phyloP scores from a whole-genome alignment of 1,140 invertebrate species.

The Harlomillsia oculata region DNA sequence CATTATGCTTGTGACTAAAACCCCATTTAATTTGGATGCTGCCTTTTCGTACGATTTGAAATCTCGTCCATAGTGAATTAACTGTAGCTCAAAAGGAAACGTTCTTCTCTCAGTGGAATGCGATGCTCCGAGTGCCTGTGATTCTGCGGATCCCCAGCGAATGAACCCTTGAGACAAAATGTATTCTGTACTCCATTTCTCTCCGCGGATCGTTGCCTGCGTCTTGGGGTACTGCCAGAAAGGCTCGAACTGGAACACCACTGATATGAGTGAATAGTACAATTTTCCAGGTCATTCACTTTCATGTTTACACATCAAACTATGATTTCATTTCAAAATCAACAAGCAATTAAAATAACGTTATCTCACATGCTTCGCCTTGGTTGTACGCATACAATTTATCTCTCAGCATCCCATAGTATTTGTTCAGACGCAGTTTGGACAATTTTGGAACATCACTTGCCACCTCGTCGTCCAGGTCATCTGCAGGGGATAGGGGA shows the following conservation, averaged over 20 bases:
- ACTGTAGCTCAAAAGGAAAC: neutral
- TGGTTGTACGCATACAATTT: constrained; percentile 8
- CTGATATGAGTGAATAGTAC: neutral
- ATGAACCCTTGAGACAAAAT: neutral
- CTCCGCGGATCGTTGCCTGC: constrained; percentile 7
- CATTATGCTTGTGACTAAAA: neutral
- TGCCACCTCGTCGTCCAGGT: too few relatives aligned
- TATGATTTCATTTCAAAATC: too few relatives aligned
- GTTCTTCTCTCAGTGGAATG: neutral
- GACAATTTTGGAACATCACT: too few relatives aligned
- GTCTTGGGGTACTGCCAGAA: neutral
- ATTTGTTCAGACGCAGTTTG: constrained; percentile 7
- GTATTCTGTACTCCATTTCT: constrained; percentile 9
- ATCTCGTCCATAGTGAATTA: constrained; percentile 8
- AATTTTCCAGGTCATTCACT: too few relatives aligned
- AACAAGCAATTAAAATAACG: too few relatives aligned
- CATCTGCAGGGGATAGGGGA: too few relatives aligned
- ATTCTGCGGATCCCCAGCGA: neutral
- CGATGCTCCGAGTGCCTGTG: neutral
- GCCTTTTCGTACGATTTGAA: neutral
- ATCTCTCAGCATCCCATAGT: constrained; percentile 10
- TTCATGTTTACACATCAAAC: too few relatives aligned
- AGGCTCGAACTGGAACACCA: constrained; percentile 6
- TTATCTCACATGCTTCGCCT: constrained; percentile 4
- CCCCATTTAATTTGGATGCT: neutral